Conservation (phyloP, 1,140 invertebrate species). For the Lucilia sericata region DNA sequence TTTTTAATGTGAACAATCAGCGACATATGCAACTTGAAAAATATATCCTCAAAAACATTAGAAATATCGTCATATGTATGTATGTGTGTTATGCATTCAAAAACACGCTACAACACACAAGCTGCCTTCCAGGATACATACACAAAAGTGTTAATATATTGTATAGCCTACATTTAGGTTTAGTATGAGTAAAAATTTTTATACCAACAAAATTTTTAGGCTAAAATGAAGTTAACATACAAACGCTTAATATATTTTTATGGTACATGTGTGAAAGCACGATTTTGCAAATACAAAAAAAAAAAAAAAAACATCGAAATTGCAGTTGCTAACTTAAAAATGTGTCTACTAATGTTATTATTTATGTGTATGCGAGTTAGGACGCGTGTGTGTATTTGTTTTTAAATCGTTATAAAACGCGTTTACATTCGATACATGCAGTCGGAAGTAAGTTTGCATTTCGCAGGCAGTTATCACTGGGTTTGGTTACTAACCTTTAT, state of each 20-base stretch:
- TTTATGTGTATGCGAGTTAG: not conserved
- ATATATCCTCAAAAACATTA: not conserved
- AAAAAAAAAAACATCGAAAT: not conserved
- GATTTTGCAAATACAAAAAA: constrained; percentile 11
- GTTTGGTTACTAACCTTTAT: not conserved
- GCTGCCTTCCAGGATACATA: not conserved
- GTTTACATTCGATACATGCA: not conserved
- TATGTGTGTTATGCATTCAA: not conserved
- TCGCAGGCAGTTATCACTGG: not conserved
- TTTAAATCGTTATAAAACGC: not conserved
- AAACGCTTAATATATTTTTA: not conserved
- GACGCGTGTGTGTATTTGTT: not conserved
- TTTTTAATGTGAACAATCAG: constrained; percentile 5
- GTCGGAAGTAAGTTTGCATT: not conserved
- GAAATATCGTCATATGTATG: not conserved
- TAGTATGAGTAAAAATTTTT: constrained; percentile 21
- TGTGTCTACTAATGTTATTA: constrained; percentile 35
- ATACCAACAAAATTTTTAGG: constrained; percentile 27
- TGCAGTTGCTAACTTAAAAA: constrained; percentile 34
- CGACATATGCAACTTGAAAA: not conserved
- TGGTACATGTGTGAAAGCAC: not conserved
- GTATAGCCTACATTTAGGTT: constrained; percentile 42
- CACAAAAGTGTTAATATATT: constrained; percentile 36
- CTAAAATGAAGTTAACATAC: not conserved
- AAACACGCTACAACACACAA: not conserved